Base-by-base conservation (phyloP, 2,888 invertebrate species). In the Yponomeuta evonymella region DNA sequence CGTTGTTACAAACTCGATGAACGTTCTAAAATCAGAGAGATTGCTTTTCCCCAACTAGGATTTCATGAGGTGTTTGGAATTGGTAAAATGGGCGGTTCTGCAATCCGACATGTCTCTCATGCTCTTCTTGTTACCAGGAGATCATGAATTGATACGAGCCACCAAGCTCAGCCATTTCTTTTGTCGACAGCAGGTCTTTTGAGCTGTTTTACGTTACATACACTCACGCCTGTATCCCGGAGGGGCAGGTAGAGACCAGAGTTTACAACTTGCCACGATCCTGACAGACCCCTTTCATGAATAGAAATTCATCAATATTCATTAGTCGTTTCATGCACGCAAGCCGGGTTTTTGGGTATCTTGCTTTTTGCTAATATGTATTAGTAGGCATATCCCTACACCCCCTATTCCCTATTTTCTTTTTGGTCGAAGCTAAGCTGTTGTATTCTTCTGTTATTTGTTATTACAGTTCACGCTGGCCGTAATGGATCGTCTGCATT, bases 401-500 rank as follows among this genome's bases (percentile, higher is more conserved):
- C 10, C 51, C 51, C 51, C 11, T 23, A 23, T 23, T 23, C 23
- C 23, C 23, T 23, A 23, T 23, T 23, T 23, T 23, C 23, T 23
- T 23, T 51, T 58, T 58, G 5, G 15, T 15, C 51, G 51, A 15
- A 4, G 15, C 5, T 12, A 15, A 15, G 51, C 3, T 15, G 8
- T 15, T 3, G 51, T 15, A 5, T 12, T 15, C 51, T 58, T 58
- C 51, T 58, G 51, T 58, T 15, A 15, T 15, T 12, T 58, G 15
- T 58, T 12, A 4, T 58, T 58, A 15, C 15, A 15, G 15, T 15
- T 58, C 5, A 58, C 15, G 64, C 23, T 30, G 23, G n/a, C 64
- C 15, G 66, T 67, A 67, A 67, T 67, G 67, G 67, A 51, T 68
- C 48, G 30, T 65, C 51, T 58, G 74, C 73, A 76, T 76, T 79